Evolutionary conservation across 2,888 invertebrate species (phyloP), one percentile per base, ranked within the genome.

Genomic region (Drosophila phalerata): DNA sequence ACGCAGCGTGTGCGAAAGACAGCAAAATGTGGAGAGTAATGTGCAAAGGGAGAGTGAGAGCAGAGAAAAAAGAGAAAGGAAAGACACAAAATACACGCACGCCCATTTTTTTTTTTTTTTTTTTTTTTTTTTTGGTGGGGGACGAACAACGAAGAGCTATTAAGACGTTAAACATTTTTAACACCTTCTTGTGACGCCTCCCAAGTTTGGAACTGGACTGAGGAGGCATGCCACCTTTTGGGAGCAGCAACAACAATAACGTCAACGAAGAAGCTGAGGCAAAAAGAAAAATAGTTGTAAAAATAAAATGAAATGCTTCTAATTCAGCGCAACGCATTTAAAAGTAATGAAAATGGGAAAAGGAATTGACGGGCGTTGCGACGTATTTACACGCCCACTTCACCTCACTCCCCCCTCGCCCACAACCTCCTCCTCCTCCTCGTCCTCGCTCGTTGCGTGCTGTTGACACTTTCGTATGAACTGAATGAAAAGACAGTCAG

Each of bases 131-230:
- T 2, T 5, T 4, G 4, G 6, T 5, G 9, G 32, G 28, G 43
- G 10, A 8, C 17, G 43, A 30, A 51, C 45, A 45, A 76, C 70
- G 42, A 64, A 68, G 66, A 58, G 74, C 85, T 85, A 85, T 85
- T 89, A 85, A 85, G 85, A 85, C 87, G 85, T 85, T 79, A 89
- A 86, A 79, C 85, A 85, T 84, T 85, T 86, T 74, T 71, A 89
- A 84, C 87, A 85, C 87, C 87, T 88, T 71, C 67, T 69, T 38
- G 68, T 47, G 69, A 85, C 68, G 81, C 81, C 80, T 65, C 40
- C 55, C 45, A 40, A 38, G 58, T 42, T 25, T 25, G 51, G 13
- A 43, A 51, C 42, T 25, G 45, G 45, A 55, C 17, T 47, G 57
- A 49, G 51, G 10, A 11, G 10, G 0, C 17, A 17, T 45, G 15